These are phyloP conservation scores for Drosophila anomelani DNA, from an alignment of 2,888 invertebrate species.

Conservation along the genomic window DNA sequence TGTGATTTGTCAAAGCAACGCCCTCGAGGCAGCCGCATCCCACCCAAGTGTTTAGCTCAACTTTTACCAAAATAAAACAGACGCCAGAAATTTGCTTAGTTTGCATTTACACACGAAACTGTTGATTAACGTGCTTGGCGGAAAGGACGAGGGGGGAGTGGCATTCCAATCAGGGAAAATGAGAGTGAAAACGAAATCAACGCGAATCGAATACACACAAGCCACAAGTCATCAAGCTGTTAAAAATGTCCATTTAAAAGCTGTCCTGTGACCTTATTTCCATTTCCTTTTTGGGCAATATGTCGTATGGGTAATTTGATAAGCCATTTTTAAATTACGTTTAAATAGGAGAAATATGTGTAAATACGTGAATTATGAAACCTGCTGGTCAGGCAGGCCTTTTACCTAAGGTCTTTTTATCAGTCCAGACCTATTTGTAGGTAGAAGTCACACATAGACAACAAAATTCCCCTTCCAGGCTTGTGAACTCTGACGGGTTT, in stretches of 20 bases:
- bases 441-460: conserved; percentile 7
- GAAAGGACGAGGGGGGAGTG: not conserved
- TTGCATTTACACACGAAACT: conserved; percentile 36
- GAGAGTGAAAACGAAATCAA: conserved; percentile 1
- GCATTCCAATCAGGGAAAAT: conserved; percentile 17
- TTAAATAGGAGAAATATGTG: rapidly evolving
- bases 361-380: not conserved
- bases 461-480: conserved; percentile 16
- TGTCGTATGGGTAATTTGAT: not conserved
- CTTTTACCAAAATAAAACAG: conserved; percentile 46
- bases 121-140: conserved; percentile 41
- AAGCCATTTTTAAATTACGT: not conserved
- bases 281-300: not conserved
- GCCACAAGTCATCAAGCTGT: not conserved
- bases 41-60: conserved; percentile 38
- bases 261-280: not conserved
- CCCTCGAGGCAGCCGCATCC: conserved; percentile 36
- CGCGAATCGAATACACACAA: not conserved
- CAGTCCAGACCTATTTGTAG: conserved; percentile 1
- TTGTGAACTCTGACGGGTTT: conserved; percentile 65
- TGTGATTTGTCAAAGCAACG: conserved; percentile 74
- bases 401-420: not conserved
- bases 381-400: not conserved
- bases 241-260: not conserved
- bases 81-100: conserved; percentile 43